A percentile compares a stretch with the other conserved stretches of the same genome.
These are phyloP conservation scores for Oegoconia quadripuncta DNA, from an alignment of 2,888 invertebrate species.

Conservation along the genomic window DNA sequence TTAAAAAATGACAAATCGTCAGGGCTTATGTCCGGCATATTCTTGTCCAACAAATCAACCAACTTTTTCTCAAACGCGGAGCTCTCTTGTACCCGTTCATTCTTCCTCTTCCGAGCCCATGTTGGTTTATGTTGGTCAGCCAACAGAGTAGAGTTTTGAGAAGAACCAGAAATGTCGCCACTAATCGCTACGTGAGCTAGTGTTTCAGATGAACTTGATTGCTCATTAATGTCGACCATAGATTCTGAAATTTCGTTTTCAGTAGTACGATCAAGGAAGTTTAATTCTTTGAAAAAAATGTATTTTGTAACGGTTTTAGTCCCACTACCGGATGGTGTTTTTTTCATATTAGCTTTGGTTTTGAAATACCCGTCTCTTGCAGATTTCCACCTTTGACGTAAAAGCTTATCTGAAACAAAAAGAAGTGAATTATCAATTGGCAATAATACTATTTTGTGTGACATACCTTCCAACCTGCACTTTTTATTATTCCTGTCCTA, in stretches of 20 bases:
- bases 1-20: not conserved
- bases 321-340: not conserved
- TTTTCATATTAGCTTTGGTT: too few relatives aligned
- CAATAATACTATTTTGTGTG: too few relatives aligned
- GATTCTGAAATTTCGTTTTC: not conserved
- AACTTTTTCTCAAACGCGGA: not conserved
- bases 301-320: not conserved
- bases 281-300: not conserved
- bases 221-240: not conserved
- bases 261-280: not conserved
- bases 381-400: too few relatives aligned
- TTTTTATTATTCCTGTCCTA: too few relatives aligned
- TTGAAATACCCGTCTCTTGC: too few relatives aligned
- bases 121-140: not conserved
- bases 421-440: too few relatives aligned
- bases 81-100: not conserved
- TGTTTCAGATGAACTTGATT: not conserved
- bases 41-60: not conserved
- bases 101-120: not conserved
- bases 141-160: not conserved
- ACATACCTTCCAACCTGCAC: too few relatives aligned
- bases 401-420: too few relatives aligned
- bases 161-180: not conserved
- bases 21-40: not conserved
- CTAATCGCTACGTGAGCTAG: not conserved